Percentiles rank a stretch among this genome's conserved stretches.
These are phyloP conservation scores for Mellilla xanthometata DNA, from an alignment of 2,888 invertebrate species.

Conservation along the genomic window DNA sequence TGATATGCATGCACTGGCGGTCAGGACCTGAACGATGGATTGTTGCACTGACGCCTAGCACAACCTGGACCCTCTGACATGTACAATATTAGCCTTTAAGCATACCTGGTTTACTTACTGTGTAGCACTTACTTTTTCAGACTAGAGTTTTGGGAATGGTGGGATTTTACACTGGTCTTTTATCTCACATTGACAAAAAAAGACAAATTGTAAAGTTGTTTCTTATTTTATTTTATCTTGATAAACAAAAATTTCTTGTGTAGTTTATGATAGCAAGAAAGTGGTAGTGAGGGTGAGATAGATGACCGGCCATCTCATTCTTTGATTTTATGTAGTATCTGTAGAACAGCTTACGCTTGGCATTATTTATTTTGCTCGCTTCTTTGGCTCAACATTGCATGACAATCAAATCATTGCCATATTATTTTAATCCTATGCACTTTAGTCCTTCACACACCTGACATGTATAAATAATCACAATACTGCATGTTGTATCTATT, in stretches of 20 bases:
- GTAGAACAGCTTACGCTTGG: conserved; percentile 34
- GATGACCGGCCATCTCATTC: too few species aligned
- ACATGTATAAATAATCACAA: not conserved
- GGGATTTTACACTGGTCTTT: too few species aligned
- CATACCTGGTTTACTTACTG: conserved; percentile 18
- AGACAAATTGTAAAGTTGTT: too few species aligned
- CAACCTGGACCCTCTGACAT: conserved; percentile 31
- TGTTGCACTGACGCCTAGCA: conserved; percentile 68
- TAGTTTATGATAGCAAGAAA: too few species aligned
- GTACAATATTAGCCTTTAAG: conserved; percentile 33
- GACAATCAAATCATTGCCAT: conserved; percentile 11
- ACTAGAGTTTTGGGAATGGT: too few species aligned
- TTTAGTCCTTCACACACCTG: too few species aligned
- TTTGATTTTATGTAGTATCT: too few species aligned
- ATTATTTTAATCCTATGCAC: conserved; percentile 1
- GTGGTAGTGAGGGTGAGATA: too few species aligned
- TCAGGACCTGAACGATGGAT: conserved; percentile 79
- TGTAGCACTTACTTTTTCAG: too few species aligned
- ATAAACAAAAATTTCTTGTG: too few species aligned
- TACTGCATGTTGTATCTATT: conserved; percentile 13
- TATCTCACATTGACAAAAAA: too few species aligned
- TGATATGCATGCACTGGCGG: conserved; percentile 75
- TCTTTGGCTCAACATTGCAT: conserved; percentile 18
- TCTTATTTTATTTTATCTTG: too few species aligned
- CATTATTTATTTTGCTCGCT: conserved; percentile 23